Percentiles rank a stretch among this genome's conserved stretches.
These are phyloP conservation scores for Chaenogobius annularis DNA, from an alignment of 2,113 vertebrate genomes.

Conservation along the genomic window DNA sequence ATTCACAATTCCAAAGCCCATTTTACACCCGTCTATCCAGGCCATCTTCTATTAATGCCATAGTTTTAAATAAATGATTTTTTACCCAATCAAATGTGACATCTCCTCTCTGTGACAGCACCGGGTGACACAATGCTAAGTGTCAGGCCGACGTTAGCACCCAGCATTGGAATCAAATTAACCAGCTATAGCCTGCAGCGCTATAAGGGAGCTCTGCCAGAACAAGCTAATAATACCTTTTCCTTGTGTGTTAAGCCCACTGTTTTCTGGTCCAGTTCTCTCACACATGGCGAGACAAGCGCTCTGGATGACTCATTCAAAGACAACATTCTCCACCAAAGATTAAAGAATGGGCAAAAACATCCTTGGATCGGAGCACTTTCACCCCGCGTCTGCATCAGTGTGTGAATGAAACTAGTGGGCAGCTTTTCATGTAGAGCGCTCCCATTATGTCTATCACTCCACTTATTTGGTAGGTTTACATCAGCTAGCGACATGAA, in stretches of 20 bases:
- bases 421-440: background rate
- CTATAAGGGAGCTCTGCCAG: constrained; percentile 56
- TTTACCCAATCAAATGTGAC: constrained; percentile 51
- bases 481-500: background rate
- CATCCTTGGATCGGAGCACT: background rate
- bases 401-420: background rate
- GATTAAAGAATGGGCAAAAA: constrained; percentile 13
- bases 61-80: constrained; percentile 26
- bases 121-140: constrained; percentile 51
- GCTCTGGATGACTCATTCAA: constrained; percentile 22
- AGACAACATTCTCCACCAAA: constrained; percentile 17
- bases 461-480: background rate
- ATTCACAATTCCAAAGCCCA: constrained; percentile 1
- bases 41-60: constrained; percentile 1
- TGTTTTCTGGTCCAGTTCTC: constrained; percentile 58
- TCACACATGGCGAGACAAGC: constrained; percentile 24
- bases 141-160: constrained; percentile 66
- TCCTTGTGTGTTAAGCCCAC: constrained; percentile 36
- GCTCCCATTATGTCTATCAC: background rate
- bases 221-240: constrained; percentile 72
- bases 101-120: constrained; percentile 49
- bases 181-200: constrained; percentile 68
- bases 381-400: background rate
- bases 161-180: constrained; percentile 73
- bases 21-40: background rate